Percentiles rank a stretch among this genome's conserved stretches.
Conservation (phyloP, 2,113 vertebrate species). For the Ovis aries region ARS-UI_Ramb_v3.0 NC_056066.1:73101501-73102000, state of each 20-base stretch:
- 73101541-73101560: not conserved
- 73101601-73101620: not conserved
- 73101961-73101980: not conserved
- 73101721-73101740: not conserved
- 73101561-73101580: too few relatives aligned
- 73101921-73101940: not conserved
- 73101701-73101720: not conserved
- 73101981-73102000: not conserved
- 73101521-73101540: rapidly evolving
- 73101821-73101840: not conserved
- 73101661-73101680: not conserved
- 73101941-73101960: not conserved
- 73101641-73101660: not conserved
- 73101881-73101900: not conserved
- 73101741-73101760: not conserved
- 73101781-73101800: not conserved
- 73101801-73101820: not conserved
- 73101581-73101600: not conserved
- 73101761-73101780: not conserved
- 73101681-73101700: not conserved
- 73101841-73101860: not conserved
- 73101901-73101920: rapidly evolving
- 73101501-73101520: not conserved
- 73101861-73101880: not conserved
- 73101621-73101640: too few relatives aligned